Conservation (phyloP, 2,888 invertebrate genomes). For the Prenolepis imparis region DNA sequence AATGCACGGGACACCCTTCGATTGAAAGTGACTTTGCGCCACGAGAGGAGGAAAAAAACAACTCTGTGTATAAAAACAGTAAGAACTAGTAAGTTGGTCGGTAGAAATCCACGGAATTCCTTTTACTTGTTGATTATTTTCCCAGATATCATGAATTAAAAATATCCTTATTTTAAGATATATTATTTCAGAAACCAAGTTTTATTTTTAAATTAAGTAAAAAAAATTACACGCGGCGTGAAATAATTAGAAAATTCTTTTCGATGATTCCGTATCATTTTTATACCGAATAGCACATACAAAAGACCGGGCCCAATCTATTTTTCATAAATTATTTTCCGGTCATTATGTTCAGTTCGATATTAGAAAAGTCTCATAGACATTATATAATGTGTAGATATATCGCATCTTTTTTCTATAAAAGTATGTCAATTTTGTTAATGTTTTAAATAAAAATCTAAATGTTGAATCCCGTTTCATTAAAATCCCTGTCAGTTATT, state of each 20-base stretch:
- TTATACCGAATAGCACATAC: not conserved
- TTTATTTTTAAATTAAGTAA: slow-evolving; percentile 8
- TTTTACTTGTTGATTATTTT: not conserved
- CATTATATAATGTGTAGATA: slow-evolving; percentile 14
- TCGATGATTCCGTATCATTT: not conserved
- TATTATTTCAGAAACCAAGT: not conserved
- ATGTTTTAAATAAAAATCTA: not conserved
- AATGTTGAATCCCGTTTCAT: not conserved
- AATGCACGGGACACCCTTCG: slow-evolving; percentile 3
- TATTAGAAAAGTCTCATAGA: not conserved
- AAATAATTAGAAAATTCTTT: not conserved
- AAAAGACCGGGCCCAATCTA: not conserved
- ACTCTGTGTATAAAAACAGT: not conserved
- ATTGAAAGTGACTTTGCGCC: not conserved
- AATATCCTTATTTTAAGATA: not conserved
- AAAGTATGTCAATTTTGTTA: not conserved
- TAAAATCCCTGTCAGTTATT: slow-evolving; percentile 32
- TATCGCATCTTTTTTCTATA: not conserved
- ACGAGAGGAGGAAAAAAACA: not conserved
- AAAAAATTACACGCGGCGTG: not conserved
- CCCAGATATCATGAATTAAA: not conserved
- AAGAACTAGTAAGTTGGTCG: not conserved
- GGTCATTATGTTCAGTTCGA: not conserved
- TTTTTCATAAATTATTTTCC: not conserved
- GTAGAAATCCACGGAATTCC: not conserved